These are phyloP conservation scores for Crepidodera aurea DNA, from an alignment of 2,888 invertebrate genomes.

Conservation along the genomic window DNA sequence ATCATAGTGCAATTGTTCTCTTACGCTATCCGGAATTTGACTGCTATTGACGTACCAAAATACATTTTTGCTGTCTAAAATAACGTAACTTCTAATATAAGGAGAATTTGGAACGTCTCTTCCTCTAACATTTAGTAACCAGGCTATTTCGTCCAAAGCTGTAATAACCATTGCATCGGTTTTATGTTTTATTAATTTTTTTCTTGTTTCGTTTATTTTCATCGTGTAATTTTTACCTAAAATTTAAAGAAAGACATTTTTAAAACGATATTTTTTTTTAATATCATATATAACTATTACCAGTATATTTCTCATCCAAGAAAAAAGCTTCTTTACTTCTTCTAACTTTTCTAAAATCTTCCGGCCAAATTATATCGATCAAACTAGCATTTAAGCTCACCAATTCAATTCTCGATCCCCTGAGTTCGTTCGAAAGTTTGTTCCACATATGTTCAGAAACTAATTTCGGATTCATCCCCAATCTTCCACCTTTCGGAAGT, in stretches of 20 bases:
- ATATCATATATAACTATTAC: conserved; percentile 50
- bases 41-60: conserved; percentile 75
- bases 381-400: conserved; percentile 73
- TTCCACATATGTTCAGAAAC: conserved; percentile 76
- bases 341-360: conserved; percentile 51
- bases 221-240: conserved; percentile 75
- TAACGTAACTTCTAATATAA: conserved; percentile 77
- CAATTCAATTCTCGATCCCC: conserved; percentile 57
- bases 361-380: conserved; percentile 79
- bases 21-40: conserved; percentile 65
- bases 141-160: conserved; percentile 87
- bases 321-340: conserved; percentile 62
- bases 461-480: conserved; percentile 80
- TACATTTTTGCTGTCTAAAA: conserved; percentile 72
- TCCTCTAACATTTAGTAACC: conserved; percentile 89
- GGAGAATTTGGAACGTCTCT: conserved; percentile 84
- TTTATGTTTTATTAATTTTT: conserved; percentile 67
- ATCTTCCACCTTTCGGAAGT: conserved; percentile 61
- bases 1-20: conserved; percentile 64
- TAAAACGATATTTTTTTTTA: conserved; percentile 1
- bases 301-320: conserved; percentile 64
- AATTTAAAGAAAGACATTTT: conserved; percentile 36
- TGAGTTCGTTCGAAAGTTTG: conserved; percentile 66
- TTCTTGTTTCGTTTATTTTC: conserved; percentile 75
- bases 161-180: conserved; percentile 85